Conservation (phyloP, 2,888 invertebrate species). For the Pachydiplax longipennis region DNA sequence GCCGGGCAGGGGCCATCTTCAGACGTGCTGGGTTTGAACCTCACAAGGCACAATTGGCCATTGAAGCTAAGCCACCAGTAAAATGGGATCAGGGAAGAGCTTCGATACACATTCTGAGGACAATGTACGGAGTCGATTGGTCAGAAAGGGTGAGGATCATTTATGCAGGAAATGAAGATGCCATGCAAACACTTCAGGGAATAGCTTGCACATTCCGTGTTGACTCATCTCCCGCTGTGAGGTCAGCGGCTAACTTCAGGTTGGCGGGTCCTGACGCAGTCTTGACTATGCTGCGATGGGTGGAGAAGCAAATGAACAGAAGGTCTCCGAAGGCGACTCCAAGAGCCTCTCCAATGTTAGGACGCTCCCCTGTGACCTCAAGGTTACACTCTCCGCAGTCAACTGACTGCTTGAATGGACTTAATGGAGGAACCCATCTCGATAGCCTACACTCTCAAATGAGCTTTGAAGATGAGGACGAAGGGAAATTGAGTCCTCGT, state of each 20-base stretch:
- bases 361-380: slow-evolving; percentile 10
- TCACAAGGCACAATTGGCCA: slow-evolving; percentile 81
- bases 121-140: slow-evolving; percentile 92
- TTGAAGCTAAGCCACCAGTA: slow-evolving; percentile 91
- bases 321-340: slow-evolving; percentile 69
- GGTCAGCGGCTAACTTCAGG: slow-evolving; percentile 75
- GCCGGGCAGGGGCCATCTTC: slow-evolving; percentile 78
- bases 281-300: slow-evolving; percentile 88
- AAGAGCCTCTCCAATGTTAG: slow-evolving; percentile 27
- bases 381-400: slow-evolving; percentile 52
- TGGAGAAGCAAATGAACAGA: slow-evolving; percentile 81
- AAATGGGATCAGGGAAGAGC: slow-evolving; percentile 92
- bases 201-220: slow-evolving; percentile 94
- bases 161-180: slow-evolving; percentile 90
- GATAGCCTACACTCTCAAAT: slow-evolving; percentile 55
- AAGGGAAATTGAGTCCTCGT: slow-evolving; percentile 29
- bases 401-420: slow-evolving; percentile 55
- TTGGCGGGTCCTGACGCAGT: slow-evolving; percentile 89
- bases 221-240: slow-evolving; percentile 82
- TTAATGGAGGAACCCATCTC: slow-evolving; percentile 48
- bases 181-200: slow-evolving; percentile 90
- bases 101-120: slow-evolving; percentile 87
- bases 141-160: slow-evolving; percentile 88
- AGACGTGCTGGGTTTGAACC: slow-evolving; percentile 77
- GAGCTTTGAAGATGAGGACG: slow-evolving; percentile 54